These are phyloP conservation scores for Tympanuchus pallidicinctus DNA, from an alignment of 2,113 vertebrate genomes.

Conservation along the genomic window DNA sequence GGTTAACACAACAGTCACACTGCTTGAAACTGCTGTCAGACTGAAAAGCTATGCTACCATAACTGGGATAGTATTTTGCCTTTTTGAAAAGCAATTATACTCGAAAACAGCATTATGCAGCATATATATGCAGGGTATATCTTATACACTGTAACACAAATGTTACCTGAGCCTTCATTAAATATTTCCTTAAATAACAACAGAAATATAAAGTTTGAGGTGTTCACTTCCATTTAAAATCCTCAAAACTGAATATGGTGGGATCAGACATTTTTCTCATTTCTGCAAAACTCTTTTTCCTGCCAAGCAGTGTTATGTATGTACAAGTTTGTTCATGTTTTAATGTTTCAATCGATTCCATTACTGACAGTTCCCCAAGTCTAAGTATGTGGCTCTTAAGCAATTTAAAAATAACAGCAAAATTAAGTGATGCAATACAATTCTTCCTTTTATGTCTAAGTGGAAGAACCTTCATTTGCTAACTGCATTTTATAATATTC, in stretches of 20 bases:
- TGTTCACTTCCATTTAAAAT: background rate
- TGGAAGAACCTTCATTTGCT: background rate
- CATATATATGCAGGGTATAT: background rate
- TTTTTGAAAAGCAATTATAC: constrained; percentile 12
- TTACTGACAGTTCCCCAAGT: background rate
- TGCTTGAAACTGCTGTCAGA: background rate
- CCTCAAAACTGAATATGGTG: background rate
- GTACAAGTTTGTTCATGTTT: background rate
- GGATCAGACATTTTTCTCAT: background rate
- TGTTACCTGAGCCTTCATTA: background rate
- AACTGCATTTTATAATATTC: background rate
- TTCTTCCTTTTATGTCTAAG: background rate
- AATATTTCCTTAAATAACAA: background rate
- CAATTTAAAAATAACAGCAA: background rate
- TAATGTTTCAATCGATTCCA: background rate
- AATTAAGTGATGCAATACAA: background rate
- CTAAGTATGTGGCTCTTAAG: background rate
- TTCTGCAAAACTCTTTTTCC: background rate
- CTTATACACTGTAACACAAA: background rate
- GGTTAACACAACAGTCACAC: background rate
- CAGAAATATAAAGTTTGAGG: background rate
- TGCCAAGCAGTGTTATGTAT: background rate
- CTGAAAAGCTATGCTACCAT: background rate
- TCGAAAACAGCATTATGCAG: background rate
- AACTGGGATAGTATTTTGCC: background rate